Conservation (phyloP, 2,888 invertebrate genomes). For the Anthoptus insignis region DNA sequence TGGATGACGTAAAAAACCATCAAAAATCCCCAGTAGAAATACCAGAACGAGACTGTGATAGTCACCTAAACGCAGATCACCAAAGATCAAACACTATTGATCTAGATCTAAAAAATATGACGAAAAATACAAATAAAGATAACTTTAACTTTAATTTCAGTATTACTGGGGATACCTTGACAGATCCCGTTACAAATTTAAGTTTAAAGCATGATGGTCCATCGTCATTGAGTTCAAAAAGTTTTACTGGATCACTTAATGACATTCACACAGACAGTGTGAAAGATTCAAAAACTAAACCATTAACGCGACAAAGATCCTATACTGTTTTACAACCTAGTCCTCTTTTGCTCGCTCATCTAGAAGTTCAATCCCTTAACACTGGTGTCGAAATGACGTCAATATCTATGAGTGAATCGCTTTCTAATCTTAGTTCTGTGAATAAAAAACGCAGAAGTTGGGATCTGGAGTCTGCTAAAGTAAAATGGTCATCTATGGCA, state of each 20-base stretch:
- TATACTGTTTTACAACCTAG: conserved; percentile 93
- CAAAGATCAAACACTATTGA: conserved; percentile 33
- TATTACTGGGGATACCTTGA: conserved; percentile 54
- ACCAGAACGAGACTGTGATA: conserved; percentile 73
- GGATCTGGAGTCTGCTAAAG: conserved; percentile 81
- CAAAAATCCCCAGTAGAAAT: conserved; percentile 57
- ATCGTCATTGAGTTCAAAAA: conserved; percentile 69
- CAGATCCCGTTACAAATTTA: conserved; percentile 56
- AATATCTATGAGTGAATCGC: conserved; percentile 84
- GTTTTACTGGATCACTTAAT: conserved; percentile 80
- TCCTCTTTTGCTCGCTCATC: conserved; percentile 90
- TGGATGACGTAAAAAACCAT: conserved; percentile 47
- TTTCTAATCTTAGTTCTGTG: conserved; percentile 66
- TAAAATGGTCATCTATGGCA: conserved; percentile 84
- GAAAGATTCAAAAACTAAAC: conserved; percentile 57
- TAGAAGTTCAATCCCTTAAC: conserved; percentile 82
- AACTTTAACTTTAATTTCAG: conserved; percentile 55
- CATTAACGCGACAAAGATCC: conserved; percentile 91
- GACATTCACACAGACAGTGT: conserved; percentile 71
- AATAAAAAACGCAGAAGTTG: conserved; percentile 78
- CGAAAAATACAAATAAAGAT: conserved; percentile 33
- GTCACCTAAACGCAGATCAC: conserved; percentile 32
- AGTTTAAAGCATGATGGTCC: conserved; percentile 62
- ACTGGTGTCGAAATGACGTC: conserved; percentile 78
- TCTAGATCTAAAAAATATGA: conserved; percentile 1